Evolutionary conservation across 2,113 vertebrate species (phyloP).

Genomic region (Nansenia antarctica): DNA sequence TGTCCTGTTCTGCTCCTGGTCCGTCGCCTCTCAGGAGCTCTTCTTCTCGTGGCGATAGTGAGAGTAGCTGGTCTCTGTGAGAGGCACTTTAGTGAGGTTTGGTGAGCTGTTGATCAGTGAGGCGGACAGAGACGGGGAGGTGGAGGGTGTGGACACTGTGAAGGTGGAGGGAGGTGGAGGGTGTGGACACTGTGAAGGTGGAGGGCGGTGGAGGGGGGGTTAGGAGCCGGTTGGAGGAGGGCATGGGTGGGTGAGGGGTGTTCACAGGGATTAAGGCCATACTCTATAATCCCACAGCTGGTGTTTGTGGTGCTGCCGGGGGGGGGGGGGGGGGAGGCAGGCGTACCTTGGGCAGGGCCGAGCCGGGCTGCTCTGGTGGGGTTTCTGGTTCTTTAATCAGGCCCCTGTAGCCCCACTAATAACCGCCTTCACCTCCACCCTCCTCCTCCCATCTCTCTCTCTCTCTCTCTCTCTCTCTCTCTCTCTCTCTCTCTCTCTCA

Average conservation of each 20-base stretch:
- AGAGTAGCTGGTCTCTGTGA: background rate
- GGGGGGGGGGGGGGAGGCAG: constrained; percentile 42
- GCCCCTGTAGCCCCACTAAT: constrained; percentile 39
- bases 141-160: background rate
- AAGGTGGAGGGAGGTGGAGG: constrained; percentile 1
- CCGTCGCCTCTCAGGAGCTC: constrained; percentile 41
- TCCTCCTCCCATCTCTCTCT: constrained; percentile 1
- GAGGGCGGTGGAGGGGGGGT: no score
- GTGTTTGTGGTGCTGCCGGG: constrained; percentile 48
- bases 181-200: no score
- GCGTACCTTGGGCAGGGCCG: background rate
- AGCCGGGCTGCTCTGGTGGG: constrained; percentile 52
- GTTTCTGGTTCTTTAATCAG: constrained; percentile 37
- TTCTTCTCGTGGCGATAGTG: constrained; percentile 22
- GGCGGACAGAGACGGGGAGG: constrained; percentile 18
- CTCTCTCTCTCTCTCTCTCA: background rate
- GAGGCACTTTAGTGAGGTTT: constrained; percentile 53
- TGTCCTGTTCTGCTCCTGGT: constrained; percentile 34
- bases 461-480: background rate
- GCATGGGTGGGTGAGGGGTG: constrained; percentile 9
- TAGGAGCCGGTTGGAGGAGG: no score
- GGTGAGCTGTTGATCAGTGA: constrained; percentile 17
- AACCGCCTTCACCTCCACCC: constrained; percentile 38
- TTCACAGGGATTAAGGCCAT: constrained; percentile 29
- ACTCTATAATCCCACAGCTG: constrained; percentile 31